Evolutionary conservation across 2,113 vertebrate genomes (phyloP).

Genomic region (Aythya baeri): DNA sequence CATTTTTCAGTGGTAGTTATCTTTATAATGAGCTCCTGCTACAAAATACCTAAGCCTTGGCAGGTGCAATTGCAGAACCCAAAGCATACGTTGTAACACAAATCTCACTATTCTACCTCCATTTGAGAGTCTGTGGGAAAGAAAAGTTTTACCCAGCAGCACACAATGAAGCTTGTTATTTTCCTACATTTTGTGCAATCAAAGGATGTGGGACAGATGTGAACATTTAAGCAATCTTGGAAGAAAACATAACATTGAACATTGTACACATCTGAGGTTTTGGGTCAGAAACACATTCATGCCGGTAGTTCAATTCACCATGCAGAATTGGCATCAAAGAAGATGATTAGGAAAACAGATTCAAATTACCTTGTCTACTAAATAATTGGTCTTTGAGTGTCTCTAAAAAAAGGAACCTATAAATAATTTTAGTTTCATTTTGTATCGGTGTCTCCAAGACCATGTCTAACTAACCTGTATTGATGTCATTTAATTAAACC

Average conservation of each 20-base stretch:
- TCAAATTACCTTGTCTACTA: conserved; percentile 46
- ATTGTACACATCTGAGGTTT: conserved; percentile 9
- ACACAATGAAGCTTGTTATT: conserved; percentile 29
- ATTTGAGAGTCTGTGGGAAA: not conserved
- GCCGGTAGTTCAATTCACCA: not conserved
- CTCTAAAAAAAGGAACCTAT: conserved; percentile 68
- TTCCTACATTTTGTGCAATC: not conserved
- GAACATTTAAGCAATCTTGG: conserved; percentile 41
- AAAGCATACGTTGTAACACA: not conserved
- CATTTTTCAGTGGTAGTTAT: not conserved
- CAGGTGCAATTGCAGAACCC: not conserved
- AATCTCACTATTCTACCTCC: not conserved
- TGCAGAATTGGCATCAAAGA: not conserved
- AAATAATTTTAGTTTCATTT: conserved; percentile 79
- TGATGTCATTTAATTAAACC: conserved; percentile 83
- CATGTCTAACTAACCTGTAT: conserved; percentile 80
- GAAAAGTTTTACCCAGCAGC: not conserved
- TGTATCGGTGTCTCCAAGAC: conserved; percentile 75
- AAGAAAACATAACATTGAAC: not conserved
- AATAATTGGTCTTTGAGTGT: conserved; percentile 67
- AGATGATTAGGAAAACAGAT: conserved; percentile 53
- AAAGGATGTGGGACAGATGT: conserved; percentile 31
- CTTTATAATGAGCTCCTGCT: not conserved
- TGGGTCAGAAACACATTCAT: not conserved
- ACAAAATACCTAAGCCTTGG: not conserved